Evolutionary conservation across 37 sponge, comb jelly and placozoan genomes (phyloP), one percentile per base, ranked within the genome.

Genomic region (Dysidea cf. avara): DNA sequence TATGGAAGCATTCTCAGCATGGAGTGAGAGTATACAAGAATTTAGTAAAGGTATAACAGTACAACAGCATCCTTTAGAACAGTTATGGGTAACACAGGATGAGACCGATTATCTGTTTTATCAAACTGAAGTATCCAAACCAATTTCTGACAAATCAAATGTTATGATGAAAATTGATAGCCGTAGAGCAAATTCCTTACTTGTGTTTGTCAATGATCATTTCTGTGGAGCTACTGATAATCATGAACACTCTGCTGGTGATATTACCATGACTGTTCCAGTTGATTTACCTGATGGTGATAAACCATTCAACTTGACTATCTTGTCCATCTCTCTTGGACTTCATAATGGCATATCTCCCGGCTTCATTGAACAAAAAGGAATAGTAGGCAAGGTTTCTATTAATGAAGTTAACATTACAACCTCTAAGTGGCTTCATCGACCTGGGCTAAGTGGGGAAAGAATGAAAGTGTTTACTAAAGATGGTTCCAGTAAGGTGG

Each of bases 71-170:
- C 71, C 80, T 6, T 21, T 71, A n/a, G 80, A 80, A 18, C 80
- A 80, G 61, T 71, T 80, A 5, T 34, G 18, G 13, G 54, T 80
- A 12, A 80, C 80, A 0, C 30, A 62, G 20, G 80, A 69, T n/a
- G 20, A 48, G 2, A 43, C 80, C 4, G 80, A 80, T 37, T 80
- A 71, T 24, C 64, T 80, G 5, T 80, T 71, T 53, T 80, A 80
- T 38, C 40, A 52, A 3, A 80, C 80, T 7, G 4, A 22, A 18
- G 24, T 80, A 11, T 0, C 11, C 16, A 54, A 22, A 26, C 26
- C 46, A 5, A 29, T 6, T 0, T 39, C 63, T 24, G 71, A 38
- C 3, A 50, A 37, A 1, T 16, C 5, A 0, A 33, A 38, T 2
- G 0, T 43, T 9, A 43, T 20, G 2, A 0, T 80, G 12, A 43